A percentile compares a stretch with the other conserved stretches of the same genome.
These are phyloP conservation scores for Leucopternis melanops DNA, from an alignment of 2,113 vertebrate genomes.

Conservation along the genomic window DNA sequence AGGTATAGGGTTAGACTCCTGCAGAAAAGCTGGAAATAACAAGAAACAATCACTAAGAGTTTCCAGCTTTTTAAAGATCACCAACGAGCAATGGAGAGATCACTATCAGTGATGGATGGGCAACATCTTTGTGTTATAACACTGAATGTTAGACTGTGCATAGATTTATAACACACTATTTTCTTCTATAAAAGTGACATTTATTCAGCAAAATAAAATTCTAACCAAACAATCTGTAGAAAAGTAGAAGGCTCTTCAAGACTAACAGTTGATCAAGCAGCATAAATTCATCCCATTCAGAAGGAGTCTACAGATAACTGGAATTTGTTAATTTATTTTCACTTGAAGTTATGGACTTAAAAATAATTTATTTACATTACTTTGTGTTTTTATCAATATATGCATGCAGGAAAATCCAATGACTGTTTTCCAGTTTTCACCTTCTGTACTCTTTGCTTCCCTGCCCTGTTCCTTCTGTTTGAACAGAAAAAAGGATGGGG, in stretches of 20 bases:
- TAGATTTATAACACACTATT: neutral
- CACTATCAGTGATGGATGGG: neutral
- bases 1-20: neutral
- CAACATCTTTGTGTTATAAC: neutral
- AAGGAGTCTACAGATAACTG: neutral
- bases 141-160: neutral
- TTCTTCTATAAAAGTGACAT: neutral
- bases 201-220: neutral
- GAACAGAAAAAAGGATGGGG: neutral
- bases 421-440: neutral
- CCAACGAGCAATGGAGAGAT: fast-evolving
- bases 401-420: neutral
- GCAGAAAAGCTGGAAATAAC: neutral
- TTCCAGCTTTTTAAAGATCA: neutral
- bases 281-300: neutral
- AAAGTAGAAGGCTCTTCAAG: neutral
- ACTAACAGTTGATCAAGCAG: neutral
- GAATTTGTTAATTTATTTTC: neutral
- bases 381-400: neutral
- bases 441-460: neutral
- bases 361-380: neutral
- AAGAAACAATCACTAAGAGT: neutral
- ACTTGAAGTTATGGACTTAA: neutral
- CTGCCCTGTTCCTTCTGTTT: neutral
- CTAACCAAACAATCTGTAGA: neutral